phyloP scores from a whole-genome alignment of 2,888 invertebrate genomes.

The Arctia plantaginis region DNA sequence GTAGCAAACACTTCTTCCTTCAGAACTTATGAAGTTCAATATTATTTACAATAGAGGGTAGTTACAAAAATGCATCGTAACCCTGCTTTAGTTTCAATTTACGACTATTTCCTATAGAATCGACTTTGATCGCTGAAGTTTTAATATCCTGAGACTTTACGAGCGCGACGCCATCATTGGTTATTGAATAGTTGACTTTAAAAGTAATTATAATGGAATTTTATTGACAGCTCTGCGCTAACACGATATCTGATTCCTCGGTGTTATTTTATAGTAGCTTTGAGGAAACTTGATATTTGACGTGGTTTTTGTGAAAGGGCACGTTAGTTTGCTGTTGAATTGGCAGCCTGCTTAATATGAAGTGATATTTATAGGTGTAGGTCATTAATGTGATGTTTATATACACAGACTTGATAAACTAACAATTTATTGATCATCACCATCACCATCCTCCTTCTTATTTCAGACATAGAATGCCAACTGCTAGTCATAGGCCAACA shows the following conservation, averaged over 20 bases:
- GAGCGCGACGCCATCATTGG: constrained; percentile 61
- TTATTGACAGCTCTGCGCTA: constrained; percentile 16
- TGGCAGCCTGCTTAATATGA: background rate
- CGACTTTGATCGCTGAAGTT: constrained; percentile 70
- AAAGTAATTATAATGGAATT: constrained; percentile 26
- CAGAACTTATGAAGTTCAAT: background rate
- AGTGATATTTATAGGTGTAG: too few species aligned
- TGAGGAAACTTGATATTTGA: background rate
- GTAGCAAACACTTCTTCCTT: background rate
- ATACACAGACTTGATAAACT: background rate
- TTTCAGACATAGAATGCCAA: too few species aligned
- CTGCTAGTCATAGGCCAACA: too few species aligned
- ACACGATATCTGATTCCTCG: constrained; percentile 1
- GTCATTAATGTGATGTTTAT: too few species aligned
- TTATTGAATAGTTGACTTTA: constrained; percentile 51
- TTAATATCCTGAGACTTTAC: constrained; percentile 65
- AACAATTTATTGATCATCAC: too few species aligned
- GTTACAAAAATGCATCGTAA: constrained; percentile 40
- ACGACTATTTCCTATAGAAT: constrained; percentile 54
- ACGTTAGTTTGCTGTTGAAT: too few species aligned
- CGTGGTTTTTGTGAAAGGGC: background rate
- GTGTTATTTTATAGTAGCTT: background rate
- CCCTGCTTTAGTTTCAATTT: constrained; percentile 62
- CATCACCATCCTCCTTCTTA: too few species aligned
- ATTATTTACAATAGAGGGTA: constrained; percentile 15